A percentile compares a stretch with the other conserved stretches of the same genome.
Conservation (phyloP, 2,797 vertebrate species). For the Eurystomus glaucurus region DNA sequence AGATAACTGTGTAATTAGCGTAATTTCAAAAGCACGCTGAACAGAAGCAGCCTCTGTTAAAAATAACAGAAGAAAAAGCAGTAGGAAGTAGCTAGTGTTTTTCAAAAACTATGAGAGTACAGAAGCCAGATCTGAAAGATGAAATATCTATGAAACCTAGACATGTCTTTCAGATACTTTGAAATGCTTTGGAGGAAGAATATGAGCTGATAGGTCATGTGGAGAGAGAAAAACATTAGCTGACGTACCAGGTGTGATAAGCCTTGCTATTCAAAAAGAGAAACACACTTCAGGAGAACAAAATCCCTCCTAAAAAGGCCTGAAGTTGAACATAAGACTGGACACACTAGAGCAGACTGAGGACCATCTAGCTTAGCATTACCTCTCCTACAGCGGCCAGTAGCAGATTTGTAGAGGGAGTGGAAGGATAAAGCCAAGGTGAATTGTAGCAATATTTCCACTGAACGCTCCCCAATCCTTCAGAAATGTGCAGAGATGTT, state of each 20-base stretch:
- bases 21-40: background rate
- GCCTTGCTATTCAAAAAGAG: background rate
- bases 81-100: background rate
- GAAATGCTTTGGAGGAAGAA: background rate
- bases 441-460: background rate
- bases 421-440: background rate
- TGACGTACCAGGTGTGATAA: background rate
- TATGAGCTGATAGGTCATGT: background rate
- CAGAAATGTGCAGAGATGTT: fast-evolving
- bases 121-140: background rate
- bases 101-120: background rate
- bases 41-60: background rate
- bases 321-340: background rate
- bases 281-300: fast-evolving
- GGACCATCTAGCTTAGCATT: background rate
- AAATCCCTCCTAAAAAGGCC: background rate
- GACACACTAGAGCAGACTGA: background rate
- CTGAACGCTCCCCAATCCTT: fast-evolving
- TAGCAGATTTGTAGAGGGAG: background rate
- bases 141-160: background rate
- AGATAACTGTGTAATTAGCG: background rate
- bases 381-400: background rate
- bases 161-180: background rate
- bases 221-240: background rate
- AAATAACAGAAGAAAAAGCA: background rate